These are phyloP conservation scores for Tupaia tana DNA, from an alignment of 2,113 vertebrate species.

Conservation along the genomic window DNA sequence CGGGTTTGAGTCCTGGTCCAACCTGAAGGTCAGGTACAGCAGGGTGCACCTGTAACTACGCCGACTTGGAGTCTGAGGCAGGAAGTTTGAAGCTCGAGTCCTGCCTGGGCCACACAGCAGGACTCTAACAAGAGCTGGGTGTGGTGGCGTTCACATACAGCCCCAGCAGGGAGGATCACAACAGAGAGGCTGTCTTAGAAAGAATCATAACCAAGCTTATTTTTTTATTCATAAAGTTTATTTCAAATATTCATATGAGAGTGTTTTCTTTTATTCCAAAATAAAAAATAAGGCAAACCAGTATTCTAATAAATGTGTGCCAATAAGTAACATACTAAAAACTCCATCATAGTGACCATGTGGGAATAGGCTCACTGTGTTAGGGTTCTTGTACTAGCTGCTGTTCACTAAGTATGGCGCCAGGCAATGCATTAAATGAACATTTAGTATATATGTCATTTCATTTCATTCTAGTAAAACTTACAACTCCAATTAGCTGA, in stretches of 20 bases:
- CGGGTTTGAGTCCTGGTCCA: too few relatives aligned
- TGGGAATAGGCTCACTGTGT: background rate
- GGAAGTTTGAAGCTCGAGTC: too few relatives aligned
- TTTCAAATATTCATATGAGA: background rate
- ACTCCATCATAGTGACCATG: background rate
- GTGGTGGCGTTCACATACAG: too few relatives aligned
- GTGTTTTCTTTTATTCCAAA: background rate
- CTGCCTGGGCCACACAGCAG: too few relatives aligned
- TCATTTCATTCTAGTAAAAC: background rate
- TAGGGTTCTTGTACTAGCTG: background rate
- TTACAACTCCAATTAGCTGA: background rate
- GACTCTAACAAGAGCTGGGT: too few relatives aligned
- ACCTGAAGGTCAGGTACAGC: too few relatives aligned
- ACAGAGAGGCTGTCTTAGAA: too few relatives aligned
- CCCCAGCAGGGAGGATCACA: too few relatives aligned
- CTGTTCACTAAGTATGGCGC: background rate
- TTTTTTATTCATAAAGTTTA: constrained; percentile 26
- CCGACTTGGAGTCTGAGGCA: too few relatives aligned
- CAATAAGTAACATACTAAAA: background rate
- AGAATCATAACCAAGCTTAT: background rate
- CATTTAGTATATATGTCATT: background rate
- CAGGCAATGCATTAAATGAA: background rate
- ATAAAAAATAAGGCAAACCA: background rate
- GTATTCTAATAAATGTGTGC: constrained; percentile 3
- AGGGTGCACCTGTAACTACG: too few relatives aligned